Base-by-base conservation (phyloP, 2,797 vertebrate genomes). In the Alcedo atthis region DNA sequence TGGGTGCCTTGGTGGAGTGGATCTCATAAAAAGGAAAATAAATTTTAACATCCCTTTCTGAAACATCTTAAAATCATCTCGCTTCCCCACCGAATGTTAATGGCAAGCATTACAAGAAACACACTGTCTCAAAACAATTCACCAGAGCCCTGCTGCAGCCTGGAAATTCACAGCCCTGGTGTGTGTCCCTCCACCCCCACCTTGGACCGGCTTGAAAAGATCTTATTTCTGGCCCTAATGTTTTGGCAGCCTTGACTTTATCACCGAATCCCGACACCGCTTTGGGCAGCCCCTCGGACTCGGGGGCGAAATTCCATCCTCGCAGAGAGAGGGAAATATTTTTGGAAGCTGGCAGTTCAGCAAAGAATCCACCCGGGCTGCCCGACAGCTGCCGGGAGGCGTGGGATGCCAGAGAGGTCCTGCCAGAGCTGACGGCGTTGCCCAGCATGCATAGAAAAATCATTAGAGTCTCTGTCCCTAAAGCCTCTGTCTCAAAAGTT, bases 11-110 rank as follows among this genome's bases (percentile, higher is more conserved):
- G 54, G 81, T 91, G 66, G 83, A 93, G 68, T 83, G 86, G 35
- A 74, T 86, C 87, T 91, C 94, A 94, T 94, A 89, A 90, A 93
- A 92, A 89, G 91, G 88, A 87, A 92, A 78, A 96, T 92, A 93
- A 93, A 95, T 76, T 93, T 96, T 92, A 95, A 94, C 87, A 85
- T 93, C 84, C 57, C 48, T 68, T 94, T 95, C 90, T 89, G 87
- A 95, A 95, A 90, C 89, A 75, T 85, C 76, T 89, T 90, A 87
- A 95, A 93, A 89, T 81, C 79, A 92, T 93, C 90, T 80, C 85
- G 68, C 49, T 89, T 94, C 90, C 81, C 77, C 77, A 90, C 28
- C 71, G 57, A 88, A 93, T 62, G 83, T 32, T 92, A 93, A 94
- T 81, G 64, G 62, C 64, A 93, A 82, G 49, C 46, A 54, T 57